These are phyloP conservation scores for Nylanderia fulva DNA, from an alignment of 1,140 invertebrate genomes.

Conservation along the genomic window DNA sequence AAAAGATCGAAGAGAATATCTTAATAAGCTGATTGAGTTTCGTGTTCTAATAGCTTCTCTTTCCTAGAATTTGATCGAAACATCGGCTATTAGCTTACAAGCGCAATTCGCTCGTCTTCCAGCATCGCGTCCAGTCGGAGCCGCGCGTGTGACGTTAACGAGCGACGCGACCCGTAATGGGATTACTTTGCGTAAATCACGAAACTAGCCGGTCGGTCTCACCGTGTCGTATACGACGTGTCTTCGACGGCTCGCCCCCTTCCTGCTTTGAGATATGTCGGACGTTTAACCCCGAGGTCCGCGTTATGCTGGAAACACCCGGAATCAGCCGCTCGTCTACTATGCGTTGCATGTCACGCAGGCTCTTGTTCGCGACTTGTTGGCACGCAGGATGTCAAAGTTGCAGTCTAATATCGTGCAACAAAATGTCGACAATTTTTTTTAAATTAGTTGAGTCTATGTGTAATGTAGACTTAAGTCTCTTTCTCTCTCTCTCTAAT, in stretches of 20 bases:
- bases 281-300: conserved; percentile 76
- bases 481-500: too few relatives aligned
- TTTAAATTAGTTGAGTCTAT: not conserved
- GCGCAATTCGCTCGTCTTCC: conserved; percentile 10
- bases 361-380: conserved; percentile 9
- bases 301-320: conserved; percentile 61
- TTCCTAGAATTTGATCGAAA: conserved; percentile 30
- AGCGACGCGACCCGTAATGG: conserved; percentile 75
- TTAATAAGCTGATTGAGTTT: not conserved
- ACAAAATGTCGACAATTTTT: not conserved
- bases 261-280: conserved; percentile 74
- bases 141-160: conserved; percentile 72
- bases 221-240: conserved; percentile 50
- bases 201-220: conserved; percentile 57
- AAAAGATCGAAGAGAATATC: not conserved
- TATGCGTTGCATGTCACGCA: not conserved
- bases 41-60: not conserved
- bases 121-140: conserved; percentile 7
- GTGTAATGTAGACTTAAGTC: not conserved
- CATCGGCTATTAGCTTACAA: conserved; percentile 32
- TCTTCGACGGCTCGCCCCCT: conserved; percentile 62
- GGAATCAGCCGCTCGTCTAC: conserved; percentile 13
- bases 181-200: conserved; percentile 80
- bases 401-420: not conserved
- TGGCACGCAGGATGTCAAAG: not conserved